Percentiles rank a stretch among this genome's conserved stretches.
These are phyloP conservation scores for Chondrilla cf. caribensis DNA, from an alignment of 37 sponge, comb jelly and placozoan species.

Conservation along the genomic window DNA sequence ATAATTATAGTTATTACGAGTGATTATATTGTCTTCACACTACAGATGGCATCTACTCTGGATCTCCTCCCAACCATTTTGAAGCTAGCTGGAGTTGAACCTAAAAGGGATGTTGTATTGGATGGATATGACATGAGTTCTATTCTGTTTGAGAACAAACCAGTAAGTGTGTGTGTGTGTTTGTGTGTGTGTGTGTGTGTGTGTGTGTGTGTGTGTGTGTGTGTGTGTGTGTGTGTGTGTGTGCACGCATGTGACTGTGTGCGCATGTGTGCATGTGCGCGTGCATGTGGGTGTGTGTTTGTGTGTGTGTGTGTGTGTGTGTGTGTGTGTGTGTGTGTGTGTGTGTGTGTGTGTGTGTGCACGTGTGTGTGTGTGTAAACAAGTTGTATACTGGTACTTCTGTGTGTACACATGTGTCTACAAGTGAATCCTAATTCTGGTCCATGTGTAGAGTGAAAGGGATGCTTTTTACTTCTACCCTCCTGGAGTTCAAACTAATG, in stretches of 20 bases:
- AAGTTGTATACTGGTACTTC: not conserved
- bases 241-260: no score
- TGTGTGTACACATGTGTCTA: not conserved
- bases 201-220: no score
- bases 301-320: not conserved
- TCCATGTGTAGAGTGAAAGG: not conserved
- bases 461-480: not conserved
- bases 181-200: no score
- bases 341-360: not conserved
- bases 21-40: no score
- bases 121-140: slow-evolving; percentile 61
- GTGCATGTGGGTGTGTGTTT: no score
- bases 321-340: slow-evolving; percentile 18
- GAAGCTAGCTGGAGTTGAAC: slow-evolving; percentile 35
- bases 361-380: slow-evolving; percentile 23
- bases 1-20: no score
- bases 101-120: slow-evolving; percentile 23
- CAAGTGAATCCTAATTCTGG: not conserved
- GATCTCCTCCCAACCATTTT: slow-evolving; percentile 68
- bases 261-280: no score
- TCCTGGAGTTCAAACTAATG: not conserved
- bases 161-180: slow-evolving; percentile 8
- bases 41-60: slow-evolving; percentile 49
- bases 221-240: no score
- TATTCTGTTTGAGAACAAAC: slow-evolving; percentile 41